phyloP scores from a whole-genome alignment of 2,797 vertebrate species.

The Distichodus sexfasciatus region DNA sequence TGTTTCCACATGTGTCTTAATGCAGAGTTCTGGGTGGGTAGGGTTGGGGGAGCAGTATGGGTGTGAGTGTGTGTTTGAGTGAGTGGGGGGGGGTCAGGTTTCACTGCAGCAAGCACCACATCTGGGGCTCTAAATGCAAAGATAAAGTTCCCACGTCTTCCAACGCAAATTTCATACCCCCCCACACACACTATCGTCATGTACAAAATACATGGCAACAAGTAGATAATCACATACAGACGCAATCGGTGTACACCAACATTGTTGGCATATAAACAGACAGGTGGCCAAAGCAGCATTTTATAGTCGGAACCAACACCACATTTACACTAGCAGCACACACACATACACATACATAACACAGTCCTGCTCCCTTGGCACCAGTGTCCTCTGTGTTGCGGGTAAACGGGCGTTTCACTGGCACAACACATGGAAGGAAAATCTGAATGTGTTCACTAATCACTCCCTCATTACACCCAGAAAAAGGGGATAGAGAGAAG shows the following conservation, averaged over 20 bases:
- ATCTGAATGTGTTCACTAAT: slow-evolving; percentile 82
- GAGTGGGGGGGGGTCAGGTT: slow-evolving; percentile 67
- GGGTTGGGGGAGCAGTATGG: slow-evolving; percentile 57
- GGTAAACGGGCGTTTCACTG: slow-evolving; percentile 76
- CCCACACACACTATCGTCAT: slow-evolving; percentile 1
- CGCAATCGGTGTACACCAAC: slow-evolving; percentile 29
- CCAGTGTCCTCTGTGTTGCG: slow-evolving; percentile 70
- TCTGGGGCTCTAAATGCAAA: slow-evolving; percentile 69
- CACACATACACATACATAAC: slow-evolving; percentile 48
- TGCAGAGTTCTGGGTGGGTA: slow-evolving; percentile 77
- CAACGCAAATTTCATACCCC: slow-evolving; percentile 40
- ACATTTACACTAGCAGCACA: slow-evolving; percentile 27
- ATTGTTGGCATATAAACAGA: slow-evolving; percentile 14
- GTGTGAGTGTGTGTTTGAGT: slow-evolving; percentile 52
- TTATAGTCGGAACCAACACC: slow-evolving; percentile 22
- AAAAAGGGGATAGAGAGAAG: slow-evolving; percentile 42
- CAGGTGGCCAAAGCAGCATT: neutral
- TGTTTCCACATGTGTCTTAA: slow-evolving; percentile 84
- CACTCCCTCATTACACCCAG: slow-evolving; percentile 73
- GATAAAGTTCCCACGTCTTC: slow-evolving; percentile 78
- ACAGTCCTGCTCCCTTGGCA: slow-evolving; percentile 71
- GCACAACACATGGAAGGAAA: slow-evolving; percentile 80
- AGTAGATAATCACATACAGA: slow-evolving; percentile 29
- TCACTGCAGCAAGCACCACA: slow-evolving; percentile 75
- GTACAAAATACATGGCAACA: slow-evolving; percentile 41